A percentile compares a stretch with the other conserved stretches of the same genome.
Evolutionary conservation across 2,113 vertebrate species (phyloP).

Genomic region (Tetrax tetrax): DNA sequence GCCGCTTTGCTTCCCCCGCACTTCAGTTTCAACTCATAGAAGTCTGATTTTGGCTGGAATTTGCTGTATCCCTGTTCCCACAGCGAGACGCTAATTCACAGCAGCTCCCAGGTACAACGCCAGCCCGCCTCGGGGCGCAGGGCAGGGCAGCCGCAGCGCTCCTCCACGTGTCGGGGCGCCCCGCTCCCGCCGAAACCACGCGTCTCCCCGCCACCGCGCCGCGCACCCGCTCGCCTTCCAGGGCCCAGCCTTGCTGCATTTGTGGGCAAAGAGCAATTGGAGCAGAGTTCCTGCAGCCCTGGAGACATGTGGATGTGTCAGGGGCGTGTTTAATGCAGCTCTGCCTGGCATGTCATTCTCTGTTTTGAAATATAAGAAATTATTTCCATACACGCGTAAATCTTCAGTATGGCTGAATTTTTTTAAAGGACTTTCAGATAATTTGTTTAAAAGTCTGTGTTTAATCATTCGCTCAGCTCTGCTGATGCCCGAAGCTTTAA

Average conservation of each 20-base stretch:
- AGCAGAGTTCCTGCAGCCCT: neutral
- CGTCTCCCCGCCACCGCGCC: fast-evolving
- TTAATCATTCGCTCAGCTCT: neutral
- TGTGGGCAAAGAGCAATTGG: neutral
- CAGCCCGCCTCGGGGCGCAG: neutral
- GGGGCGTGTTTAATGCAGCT: fast-evolving
- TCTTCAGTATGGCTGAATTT: neutral
- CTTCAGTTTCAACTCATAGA: neutral
- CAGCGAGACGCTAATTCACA: neutral
- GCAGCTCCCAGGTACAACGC: neutral
- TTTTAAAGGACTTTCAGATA: neutral
- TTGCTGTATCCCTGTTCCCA: neutral
- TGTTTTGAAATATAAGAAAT: neutral
- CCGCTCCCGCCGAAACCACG: neutral
- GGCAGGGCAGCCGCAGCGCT: neutral
- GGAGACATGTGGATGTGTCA: neutral
- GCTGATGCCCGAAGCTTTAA: neutral
- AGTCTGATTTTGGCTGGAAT: neutral
- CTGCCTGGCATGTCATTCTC: neutral
- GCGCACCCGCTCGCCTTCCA: neutral
- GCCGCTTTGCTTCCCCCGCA: neutral
- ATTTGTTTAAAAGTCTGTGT: neutral
- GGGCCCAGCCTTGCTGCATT: neutral
- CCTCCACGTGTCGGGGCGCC: neutral
- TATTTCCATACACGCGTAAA: fast-evolving